A percentile compares a stretch with the other conserved stretches of the same genome.
phyloP scores from a whole-genome alignment of 2,113 vertebrate genomes.

The Paralichthys olivaceus region DNA sequence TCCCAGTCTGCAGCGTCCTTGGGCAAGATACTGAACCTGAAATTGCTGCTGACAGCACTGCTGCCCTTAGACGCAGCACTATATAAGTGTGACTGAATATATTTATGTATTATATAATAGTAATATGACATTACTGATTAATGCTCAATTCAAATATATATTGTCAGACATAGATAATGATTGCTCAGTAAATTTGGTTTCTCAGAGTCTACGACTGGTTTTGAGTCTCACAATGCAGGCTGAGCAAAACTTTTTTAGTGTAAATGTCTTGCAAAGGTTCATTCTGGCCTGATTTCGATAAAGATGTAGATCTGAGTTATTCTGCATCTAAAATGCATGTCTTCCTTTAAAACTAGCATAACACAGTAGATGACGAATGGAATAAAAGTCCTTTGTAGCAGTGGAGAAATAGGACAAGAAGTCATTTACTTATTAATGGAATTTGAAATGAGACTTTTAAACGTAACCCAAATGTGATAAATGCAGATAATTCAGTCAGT shows the following conservation, averaged over 20 bases:
- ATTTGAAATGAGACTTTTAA: slow-evolving; percentile 54
- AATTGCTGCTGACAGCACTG: too few relatives aligned
- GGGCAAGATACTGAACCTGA: too few relatives aligned
- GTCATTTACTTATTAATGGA: slow-evolving; percentile 49
- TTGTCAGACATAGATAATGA: not conserved
- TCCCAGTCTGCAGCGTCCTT: too few relatives aligned
- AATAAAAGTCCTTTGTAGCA: not conserved
- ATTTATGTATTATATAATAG: too few relatives aligned
- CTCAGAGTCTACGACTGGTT: not conserved
- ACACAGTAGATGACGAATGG: not conserved
- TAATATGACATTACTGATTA: not conserved
- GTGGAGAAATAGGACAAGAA: slow-evolving; percentile 20
- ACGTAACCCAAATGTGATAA: slow-evolving; percentile 38
- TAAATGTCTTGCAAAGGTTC: not conserved
- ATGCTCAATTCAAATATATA: not conserved
- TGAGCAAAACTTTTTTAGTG: not conserved
- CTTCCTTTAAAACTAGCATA: not conserved
- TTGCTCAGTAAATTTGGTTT: not conserved
- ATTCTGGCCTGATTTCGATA: not conserved
- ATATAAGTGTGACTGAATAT: too few relatives aligned
- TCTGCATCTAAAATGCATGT: not conserved
- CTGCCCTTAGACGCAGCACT: too few relatives aligned
- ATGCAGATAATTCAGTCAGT: slow-evolving; percentile 37
- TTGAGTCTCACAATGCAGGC: not conserved
- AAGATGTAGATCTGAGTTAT: not conserved